Conservation (phyloP, 2,888 invertebrate genomes). For the Lomographa bimaculata region DNA sequence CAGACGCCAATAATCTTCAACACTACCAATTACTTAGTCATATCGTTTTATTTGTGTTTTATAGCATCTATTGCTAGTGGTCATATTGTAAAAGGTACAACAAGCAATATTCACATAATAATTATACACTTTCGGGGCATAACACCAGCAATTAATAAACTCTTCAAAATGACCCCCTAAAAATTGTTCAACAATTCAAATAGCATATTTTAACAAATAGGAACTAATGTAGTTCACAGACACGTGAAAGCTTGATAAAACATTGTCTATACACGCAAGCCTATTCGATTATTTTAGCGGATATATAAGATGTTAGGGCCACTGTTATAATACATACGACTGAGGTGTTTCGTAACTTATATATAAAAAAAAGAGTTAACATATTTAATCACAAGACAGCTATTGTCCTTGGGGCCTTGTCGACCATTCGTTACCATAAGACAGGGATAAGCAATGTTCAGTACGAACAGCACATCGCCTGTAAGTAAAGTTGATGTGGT, state of each 20-base stretch:
- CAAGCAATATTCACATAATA: conserved; percentile 11
- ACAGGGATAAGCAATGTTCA: no score
- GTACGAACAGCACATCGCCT: no score
- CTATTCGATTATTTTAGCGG: conserved; percentile 2
- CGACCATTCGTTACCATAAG: no score
- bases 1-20: no score
- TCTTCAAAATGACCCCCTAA: conserved; percentile 20
- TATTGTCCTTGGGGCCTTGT: background rate
- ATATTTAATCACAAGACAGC: conserved; percentile 3
- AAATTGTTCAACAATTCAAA: conserved; percentile 17
- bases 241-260: conserved; percentile 27
- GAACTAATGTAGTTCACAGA: conserved; percentile 27
- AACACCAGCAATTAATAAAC: conserved; percentile 5
- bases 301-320: background rate
- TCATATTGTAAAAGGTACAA: conserved; percentile 4
- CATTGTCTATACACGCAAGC: conserved; percentile 18
- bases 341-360: conserved; percentile 14
- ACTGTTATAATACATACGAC: no score
- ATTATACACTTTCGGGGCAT: conserved; percentile 6
- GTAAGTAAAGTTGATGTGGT: no score
- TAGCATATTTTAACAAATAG: conserved; percentile 25
- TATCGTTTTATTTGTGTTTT: no score
- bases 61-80: background rate
- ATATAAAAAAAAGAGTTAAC: background rate
- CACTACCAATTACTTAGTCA: no score